Base-by-base conservation (phyloP, 2,113 vertebrate genomes). In the Rhizomys pruinosus region DNA sequence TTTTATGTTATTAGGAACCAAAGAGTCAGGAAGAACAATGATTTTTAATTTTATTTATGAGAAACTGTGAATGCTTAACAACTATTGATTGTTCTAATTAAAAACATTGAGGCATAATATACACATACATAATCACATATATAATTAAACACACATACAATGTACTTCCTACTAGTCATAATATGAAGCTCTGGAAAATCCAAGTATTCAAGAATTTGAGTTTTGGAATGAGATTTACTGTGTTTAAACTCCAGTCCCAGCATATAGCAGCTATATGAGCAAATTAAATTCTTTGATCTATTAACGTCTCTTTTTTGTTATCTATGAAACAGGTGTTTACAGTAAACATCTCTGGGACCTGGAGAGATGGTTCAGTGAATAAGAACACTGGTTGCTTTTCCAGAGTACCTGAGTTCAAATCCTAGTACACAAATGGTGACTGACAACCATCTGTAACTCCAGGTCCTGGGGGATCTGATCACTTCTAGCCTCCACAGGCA, bases 1-100 rank as follows among this genome's bases (percentile, higher is more conserved):
- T 91, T 81, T 94, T 72, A 61, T 94, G 59, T 29, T 25, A 73
- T 92, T 69, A 85, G 64, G 23, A 72, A 27, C n/a, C 47, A 32
- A 85, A 71, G 16, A 77, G 19, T 52, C 22, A 79, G 5, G 4
- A n/a, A 22, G 5, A 78, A 3, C 39, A 7, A 57, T 91, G 34
- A 61, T 86, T 94, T 84, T 32, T 82, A 73, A 52, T 71, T 23
- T 77, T 11, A 85, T 74, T 68, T 89, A 17, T 74, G 39, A 72
- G 52, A 77, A 84, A 61, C 77, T 82, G 4, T 87, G 92, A 68
- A 87, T 78, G 16, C 0, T 72, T 13, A 90, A 87, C 11, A 80
- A 72, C 76, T 74, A 10, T 34, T 3, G 93, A n/a, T 1, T 52
- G 63, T 23, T 68, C 82, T 91, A 29, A n/a, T 22, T 27, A 87